These are phyloP conservation scores for Neopelma chrysocephalum DNA, from an alignment of 2,797 vertebrate genomes.

Conservation along the genomic window DNA sequence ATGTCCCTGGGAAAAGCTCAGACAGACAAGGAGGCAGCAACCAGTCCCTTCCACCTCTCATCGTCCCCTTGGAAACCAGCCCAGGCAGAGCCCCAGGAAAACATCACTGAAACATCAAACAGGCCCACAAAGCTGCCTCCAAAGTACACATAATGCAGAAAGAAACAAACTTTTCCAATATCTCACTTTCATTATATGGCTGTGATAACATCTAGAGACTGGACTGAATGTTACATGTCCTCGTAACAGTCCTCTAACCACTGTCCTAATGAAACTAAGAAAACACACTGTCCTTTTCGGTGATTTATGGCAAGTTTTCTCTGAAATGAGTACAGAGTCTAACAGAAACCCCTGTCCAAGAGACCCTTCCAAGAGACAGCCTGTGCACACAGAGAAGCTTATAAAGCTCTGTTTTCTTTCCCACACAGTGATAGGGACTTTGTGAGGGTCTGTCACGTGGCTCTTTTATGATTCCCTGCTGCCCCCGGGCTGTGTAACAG, in stretches of 20 bases:
- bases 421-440: not conserved
- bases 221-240: not conserved
- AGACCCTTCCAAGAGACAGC: not conserved
- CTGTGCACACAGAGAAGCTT: not conserved
- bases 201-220: not conserved
- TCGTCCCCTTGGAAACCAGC: not conserved
- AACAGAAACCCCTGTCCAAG: not conserved
- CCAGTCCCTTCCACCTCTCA: not conserved
- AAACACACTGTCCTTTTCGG: not conserved
- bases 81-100: not conserved
- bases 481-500: not conserved
- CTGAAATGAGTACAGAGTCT: not conserved
- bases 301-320: not conserved
- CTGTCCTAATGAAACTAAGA: not conserved
- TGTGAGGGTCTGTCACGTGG: not conserved
- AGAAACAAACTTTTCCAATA: not conserved
- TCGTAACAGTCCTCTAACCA: not conserved
- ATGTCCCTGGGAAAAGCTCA: not conserved
- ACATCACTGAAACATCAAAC: not conserved
- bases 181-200: not conserved
- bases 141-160: not conserved
- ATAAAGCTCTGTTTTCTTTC: constrained; percentile 8
- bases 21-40: not conserved
- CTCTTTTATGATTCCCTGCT: not conserved
- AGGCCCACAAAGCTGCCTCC: not conserved